Percentiles rank a stretch among this genome's conserved stretches.
These are phyloP conservation scores for Eilema depressum DNA, from an alignment of 2,888 invertebrate species.

Conservation along the genomic window DNA sequence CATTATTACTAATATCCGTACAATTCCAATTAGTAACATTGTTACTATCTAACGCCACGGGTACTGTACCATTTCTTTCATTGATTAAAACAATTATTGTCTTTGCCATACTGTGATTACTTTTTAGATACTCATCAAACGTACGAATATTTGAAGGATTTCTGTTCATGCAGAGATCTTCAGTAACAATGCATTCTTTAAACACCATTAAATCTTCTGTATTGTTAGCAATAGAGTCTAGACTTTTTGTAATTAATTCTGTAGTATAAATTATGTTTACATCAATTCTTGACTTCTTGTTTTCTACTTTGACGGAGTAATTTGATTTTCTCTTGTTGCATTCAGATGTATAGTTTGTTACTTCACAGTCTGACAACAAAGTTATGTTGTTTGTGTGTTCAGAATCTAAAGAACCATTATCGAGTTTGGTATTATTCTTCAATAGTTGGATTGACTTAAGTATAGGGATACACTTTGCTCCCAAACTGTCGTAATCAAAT, in stretches of 20 bases:
- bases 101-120: not conserved
- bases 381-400: too few species aligned
- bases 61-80: not conserved
- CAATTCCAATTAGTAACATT: constrained; percentile 12
- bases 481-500: too few species aligned
- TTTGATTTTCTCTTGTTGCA: too few species aligned
- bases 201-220: not conserved
- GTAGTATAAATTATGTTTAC: not conserved
- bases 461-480: too few species aligned
- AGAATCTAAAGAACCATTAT: too few species aligned
- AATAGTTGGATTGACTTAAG: too few species aligned
- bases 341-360: too few species aligned
- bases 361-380: too few species aligned
- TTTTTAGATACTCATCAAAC: not conserved
- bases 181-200: not conserved
- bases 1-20: not conserved
- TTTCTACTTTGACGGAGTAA: too few species aligned
- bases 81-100: not conserved
- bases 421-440: too few species aligned
- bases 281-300: not conserved
- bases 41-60: not conserved
- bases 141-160: not conserved
- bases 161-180: not conserved
- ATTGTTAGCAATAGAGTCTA: not conserved
- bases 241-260: not conserved